These are phyloP conservation scores for Julus scanicus DNA, from an alignment of 2,888 invertebrate genomes.

Conservation along the genomic window DNA sequence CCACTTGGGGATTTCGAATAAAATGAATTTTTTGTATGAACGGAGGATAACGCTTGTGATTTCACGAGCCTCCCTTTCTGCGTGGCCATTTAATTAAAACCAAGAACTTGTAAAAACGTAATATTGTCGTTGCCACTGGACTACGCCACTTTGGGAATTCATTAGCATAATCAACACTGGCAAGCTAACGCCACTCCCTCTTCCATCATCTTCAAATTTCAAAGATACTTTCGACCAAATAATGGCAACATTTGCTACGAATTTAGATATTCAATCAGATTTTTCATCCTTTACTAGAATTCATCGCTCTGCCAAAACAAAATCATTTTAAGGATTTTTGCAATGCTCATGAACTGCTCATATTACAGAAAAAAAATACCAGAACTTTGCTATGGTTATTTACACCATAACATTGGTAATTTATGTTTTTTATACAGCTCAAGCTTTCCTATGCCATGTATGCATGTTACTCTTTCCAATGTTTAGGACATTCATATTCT, in stretches of 20 bases:
- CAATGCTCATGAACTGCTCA: conserved; percentile 31
- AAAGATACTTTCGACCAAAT: background rate
- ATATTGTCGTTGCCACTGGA: background rate
- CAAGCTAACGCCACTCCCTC: background rate
- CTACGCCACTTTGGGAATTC: background rate
- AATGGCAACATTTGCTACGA: background rate
- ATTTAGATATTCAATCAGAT: background rate
- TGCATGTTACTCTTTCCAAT: background rate
- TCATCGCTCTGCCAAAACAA: conserved; percentile 29
- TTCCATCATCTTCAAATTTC: background rate
- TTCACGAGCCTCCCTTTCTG: background rate
- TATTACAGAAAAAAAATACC: background rate
- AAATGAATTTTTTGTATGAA: background rate
- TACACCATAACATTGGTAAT: too few relatives aligned
- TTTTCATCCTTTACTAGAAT: background rate
- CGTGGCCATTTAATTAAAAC: background rate
- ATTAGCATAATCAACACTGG: background rate
- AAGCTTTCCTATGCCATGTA: conserved; percentile 31
- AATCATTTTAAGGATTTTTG: background rate
- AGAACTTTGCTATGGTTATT: background rate
- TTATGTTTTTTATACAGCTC: conserved; percentile 38
- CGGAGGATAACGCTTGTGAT: background rate
- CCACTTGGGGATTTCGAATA: background rate
- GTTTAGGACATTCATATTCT: background rate
- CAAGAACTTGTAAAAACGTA: background rate